phyloP scores from a whole-genome alignment of 2,113 vertebrate genomes.

The Perognathus longimembris region DNA sequence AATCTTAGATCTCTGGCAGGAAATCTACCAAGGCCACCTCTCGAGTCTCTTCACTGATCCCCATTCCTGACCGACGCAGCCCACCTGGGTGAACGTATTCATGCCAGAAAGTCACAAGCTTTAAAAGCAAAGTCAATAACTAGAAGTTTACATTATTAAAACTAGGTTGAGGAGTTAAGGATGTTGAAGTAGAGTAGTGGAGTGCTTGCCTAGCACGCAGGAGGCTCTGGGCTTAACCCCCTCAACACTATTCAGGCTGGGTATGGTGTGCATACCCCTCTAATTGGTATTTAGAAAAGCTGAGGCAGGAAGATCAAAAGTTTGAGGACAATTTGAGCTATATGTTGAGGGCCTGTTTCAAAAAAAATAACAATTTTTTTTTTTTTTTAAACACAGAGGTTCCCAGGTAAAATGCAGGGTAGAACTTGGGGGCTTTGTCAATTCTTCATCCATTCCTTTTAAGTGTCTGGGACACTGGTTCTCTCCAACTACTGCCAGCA shows the following conservation, averaged over 20 bases:
- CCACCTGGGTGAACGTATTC: not conserved
- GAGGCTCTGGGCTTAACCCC: not conserved
- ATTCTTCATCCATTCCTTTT: not conserved
- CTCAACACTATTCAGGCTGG: not conserved
- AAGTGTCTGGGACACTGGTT: not conserved
- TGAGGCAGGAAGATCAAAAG: no score
- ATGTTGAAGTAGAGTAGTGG: not conserved
- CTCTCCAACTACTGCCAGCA: constrained; percentile 52
- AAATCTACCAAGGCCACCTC: not conserved
- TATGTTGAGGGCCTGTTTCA: no score
- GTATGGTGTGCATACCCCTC: no score
- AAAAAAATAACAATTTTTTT: no score
- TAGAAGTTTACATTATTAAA: not conserved
- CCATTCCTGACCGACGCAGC: not conserved
- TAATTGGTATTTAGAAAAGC: no score
- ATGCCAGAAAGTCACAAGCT: not conserved
- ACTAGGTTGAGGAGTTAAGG: no score
- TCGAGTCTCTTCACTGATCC: not conserved
- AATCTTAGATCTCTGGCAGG: not conserved
- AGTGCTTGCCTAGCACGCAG: not conserved
- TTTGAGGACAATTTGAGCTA: no score
- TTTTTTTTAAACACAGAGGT: no score
- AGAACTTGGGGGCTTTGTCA: not conserved
- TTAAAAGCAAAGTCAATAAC: not conserved
- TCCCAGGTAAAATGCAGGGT: not conserved